phyloP scores from a whole-genome alignment of 2,797 vertebrate species.

The Halcyon leucocephala region DNA sequence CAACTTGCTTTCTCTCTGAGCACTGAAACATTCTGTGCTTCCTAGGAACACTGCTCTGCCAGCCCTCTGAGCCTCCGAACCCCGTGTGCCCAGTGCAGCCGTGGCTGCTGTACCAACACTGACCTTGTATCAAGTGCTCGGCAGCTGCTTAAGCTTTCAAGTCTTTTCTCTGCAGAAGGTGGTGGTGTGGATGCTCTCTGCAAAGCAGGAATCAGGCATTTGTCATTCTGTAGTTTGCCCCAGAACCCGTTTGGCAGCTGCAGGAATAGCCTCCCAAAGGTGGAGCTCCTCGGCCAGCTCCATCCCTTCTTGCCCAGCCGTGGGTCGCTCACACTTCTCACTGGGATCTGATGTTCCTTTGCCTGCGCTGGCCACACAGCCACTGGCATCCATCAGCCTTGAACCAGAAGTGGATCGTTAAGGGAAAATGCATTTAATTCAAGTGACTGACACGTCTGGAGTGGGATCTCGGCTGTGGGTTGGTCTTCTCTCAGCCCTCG shows the following conservation, averaged over 20 bases:
- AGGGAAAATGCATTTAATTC: too few relatives aligned
- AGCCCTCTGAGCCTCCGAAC: not conserved
- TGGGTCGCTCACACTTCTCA: too few relatives aligned
- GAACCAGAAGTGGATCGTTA: too few relatives aligned
- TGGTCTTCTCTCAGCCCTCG: too few relatives aligned
- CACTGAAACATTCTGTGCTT: not conserved
- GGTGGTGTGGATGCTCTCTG: not conserved
- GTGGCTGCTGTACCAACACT: not conserved
- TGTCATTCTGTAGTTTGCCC: not conserved
- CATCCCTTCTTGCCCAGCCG: not conserved
- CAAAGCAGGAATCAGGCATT: not conserved
- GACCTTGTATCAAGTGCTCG: not conserved
- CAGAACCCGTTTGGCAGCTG: not conserved
- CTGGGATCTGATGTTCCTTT: too few relatives aligned
- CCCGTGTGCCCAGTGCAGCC: not conserved
- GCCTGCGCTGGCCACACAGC: too few relatives aligned
- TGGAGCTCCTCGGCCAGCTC: not conserved
- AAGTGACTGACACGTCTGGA: too few relatives aligned
- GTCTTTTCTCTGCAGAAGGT: not conserved
- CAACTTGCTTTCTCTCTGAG: not conserved
- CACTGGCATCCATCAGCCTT: too few relatives aligned
- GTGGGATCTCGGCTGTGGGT: too few relatives aligned
- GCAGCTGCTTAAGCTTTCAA: not conserved
- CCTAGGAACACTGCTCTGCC: not conserved
- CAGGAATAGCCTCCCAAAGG: not conserved